These are phyloP conservation scores for Stenoptilia bipunctidactyla DNA, from an alignment of 2,888 invertebrate species.

Conservation along the genomic window DNA sequence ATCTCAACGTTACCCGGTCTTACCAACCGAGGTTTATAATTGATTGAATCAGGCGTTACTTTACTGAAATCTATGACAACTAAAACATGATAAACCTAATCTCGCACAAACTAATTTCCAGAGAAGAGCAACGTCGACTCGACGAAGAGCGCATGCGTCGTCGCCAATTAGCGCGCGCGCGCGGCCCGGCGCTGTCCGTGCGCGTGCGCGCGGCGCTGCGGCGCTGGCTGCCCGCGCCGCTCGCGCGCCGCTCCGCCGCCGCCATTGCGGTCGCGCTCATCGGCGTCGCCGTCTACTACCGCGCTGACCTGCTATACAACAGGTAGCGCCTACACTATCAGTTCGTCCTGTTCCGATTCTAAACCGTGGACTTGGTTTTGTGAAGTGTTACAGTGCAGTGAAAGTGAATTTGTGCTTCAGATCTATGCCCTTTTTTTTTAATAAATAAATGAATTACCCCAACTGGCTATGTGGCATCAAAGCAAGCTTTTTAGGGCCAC, in stretches of 20 bases:
- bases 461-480: no score
- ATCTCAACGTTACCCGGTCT: no score
- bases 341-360: constrained; percentile 49
- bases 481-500: no score
- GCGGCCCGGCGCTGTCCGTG: constrained; percentile 21
- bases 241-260: constrained; percentile 52
- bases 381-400: background rate
- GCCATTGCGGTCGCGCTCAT: constrained; percentile 71
- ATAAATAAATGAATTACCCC: no score
- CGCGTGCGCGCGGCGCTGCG: constrained; percentile 37
- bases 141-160: constrained; percentile 69
- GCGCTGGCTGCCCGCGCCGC: constrained; percentile 22
- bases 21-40: no score
- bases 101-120: no score
- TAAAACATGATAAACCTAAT: no score
- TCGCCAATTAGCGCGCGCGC: constrained; percentile 36
- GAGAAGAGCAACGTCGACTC: constrained; percentile 69
- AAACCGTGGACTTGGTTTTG: constrained; percentile 17
- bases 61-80: no score
- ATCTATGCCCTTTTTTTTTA: no score
- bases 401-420: background rate
- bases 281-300: constrained; percentile 72
- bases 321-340: constrained; percentile 60
- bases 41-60: no score
- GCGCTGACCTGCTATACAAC: constrained; percentile 47